These are phyloP conservation scores for Peromyscus aztecus DNA, from an alignment of 2,797 vertebrate genomes.

Conservation along the genomic window DNA sequence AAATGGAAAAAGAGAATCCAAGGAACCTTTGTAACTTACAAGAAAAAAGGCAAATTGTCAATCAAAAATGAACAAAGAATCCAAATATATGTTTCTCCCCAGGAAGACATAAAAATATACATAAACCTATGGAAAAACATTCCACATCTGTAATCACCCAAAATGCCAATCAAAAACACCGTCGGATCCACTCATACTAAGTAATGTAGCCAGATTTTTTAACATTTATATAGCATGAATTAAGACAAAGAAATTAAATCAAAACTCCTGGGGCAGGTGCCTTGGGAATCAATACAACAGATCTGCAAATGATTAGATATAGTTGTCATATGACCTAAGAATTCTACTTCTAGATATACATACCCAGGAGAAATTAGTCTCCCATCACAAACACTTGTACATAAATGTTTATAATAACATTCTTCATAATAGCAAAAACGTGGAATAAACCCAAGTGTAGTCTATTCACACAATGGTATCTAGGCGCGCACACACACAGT, in stretches of 20 bases:
- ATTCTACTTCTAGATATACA: not conserved
- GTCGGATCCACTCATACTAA: not conserved
- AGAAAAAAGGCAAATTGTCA: not conserved
- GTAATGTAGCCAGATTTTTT: not conserved
- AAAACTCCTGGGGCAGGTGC: not conserved
- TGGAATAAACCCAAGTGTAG: not conserved
- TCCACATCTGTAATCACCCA: not conserved
- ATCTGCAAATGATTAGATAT: not conserved
- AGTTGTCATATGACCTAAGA: not conserved
- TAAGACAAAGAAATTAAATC: not conserved
- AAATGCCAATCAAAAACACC: not conserved
- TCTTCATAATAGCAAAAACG: not conserved
- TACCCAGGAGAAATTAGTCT: not conserved
- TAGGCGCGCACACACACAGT: not conserved
- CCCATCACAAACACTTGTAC: not conserved
- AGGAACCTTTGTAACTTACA: not conserved
- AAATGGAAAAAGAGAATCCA: not conserved
- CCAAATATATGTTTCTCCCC: not conserved
- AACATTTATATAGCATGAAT: not conserved
- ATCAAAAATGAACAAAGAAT: not conserved
- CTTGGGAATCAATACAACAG: not conserved
- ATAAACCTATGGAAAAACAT: not conserved
- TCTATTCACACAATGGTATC: not conserved
- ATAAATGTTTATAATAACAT: not conserved
- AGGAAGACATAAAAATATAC: not conserved